Base-by-base conservation (phyloP, 2,888 invertebrate genomes). In the Ypsolopha sequella region DNA sequence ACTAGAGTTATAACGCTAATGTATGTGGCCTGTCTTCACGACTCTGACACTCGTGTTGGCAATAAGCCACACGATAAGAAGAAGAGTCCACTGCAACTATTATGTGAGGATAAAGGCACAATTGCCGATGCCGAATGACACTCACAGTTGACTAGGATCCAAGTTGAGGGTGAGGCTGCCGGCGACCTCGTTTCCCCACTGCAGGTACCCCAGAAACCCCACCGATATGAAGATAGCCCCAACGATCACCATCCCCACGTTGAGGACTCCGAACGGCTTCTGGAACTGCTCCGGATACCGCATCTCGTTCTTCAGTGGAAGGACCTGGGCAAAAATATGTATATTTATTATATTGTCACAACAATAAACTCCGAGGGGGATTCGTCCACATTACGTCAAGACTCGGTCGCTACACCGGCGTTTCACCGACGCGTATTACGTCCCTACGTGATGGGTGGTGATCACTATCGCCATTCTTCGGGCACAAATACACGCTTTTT, bases 251-350 rank as follows among this genome's bases (percentile, higher is more conserved):
- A 98, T 97, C 49, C 96, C 96, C 1, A 95, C 91, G 71, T 97
- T 97, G 24, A 98, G 80, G 1, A 97, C 96, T 1, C 98, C 98
- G 7, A 92, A 72, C 6, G 91, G 89, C 55, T 91, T 93, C 60
- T 91, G 91, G 78, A 98, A 97, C 58, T 91, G 87, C 52, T 89
- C 85, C 0, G 95, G 95, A 11, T 89, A 88, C 57, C 88, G 90
- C 97, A 98, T 98, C 70, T 95, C 93, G 70, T 95, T 96, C 79
- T 97, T 95, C 60, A 99, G 76, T 0, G 98, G 98, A 55, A 99
- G 81, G n/a, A 98, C 93, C 95, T 96, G 68, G 9, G 14, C 1
- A 48, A 9, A 39, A 2, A 4, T 3, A 24, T n/a, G n/a, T n/a
- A n/a, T n/a, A n/a, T n/a, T n/a, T n/a, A n/a, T n/a, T n/a, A n/a